Conservation (phyloP, 1,140 invertebrate species). For the Sycobia sp. region DNA sequence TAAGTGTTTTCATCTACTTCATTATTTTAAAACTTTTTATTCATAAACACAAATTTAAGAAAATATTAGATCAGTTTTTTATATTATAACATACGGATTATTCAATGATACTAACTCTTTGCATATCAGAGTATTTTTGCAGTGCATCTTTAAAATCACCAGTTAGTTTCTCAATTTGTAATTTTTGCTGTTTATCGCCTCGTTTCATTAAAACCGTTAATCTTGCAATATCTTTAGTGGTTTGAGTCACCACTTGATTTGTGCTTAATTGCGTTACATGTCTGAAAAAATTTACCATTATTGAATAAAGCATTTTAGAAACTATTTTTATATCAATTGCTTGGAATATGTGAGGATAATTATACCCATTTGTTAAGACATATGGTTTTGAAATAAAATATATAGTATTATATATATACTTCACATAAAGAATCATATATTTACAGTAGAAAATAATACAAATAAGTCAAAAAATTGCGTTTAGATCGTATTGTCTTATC, state of each 20-base stretch:
- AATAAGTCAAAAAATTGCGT: no score
- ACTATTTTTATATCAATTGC: no score
- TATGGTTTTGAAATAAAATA: no score
- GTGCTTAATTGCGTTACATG: constrained; percentile 80
- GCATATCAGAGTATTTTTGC: constrained; percentile 76
- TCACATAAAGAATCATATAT: no score
- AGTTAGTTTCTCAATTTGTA: constrained; percentile 82
- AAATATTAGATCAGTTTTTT: neutral
- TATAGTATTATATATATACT: no score
- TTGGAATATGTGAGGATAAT: no score
- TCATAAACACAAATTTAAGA: neutral
- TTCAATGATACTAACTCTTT: constrained; percentile 75
- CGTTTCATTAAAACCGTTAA: constrained; percentile 70
- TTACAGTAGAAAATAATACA: no score
- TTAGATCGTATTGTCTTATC: no score
- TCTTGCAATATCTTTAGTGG: constrained; percentile 73
- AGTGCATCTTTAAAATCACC: constrained; percentile 81
- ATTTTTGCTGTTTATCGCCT: constrained; percentile 77
- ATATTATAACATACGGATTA: neutral
- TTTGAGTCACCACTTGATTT: constrained; percentile 76
- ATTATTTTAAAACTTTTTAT: neutral
- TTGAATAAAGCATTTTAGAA: no score
- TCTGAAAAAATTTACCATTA: constrained; percentile 66
- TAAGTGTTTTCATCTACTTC: neutral
- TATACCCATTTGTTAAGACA: no score